phyloP scores from a whole-genome alignment of 2,888 invertebrate species.

The Dinocampus coccinellae region DNA sequence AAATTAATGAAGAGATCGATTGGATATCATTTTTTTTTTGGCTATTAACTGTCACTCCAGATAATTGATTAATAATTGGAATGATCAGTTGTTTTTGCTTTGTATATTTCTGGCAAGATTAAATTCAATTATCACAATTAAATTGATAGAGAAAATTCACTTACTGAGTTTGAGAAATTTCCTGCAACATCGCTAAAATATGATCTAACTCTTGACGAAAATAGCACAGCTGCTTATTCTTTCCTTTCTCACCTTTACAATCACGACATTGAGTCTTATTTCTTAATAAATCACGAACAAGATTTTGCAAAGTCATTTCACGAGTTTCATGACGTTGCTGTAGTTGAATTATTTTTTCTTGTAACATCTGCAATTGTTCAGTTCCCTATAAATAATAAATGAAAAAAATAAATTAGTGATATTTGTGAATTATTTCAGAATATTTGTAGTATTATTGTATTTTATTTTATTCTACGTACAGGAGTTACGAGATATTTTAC shows the following conservation, averaged over 20 bases:
- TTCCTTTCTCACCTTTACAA: constrained; percentile 59
- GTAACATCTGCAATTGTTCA: constrained; percentile 62
- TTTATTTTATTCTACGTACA: constrained; percentile 45
- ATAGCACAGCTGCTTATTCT: constrained; percentile 62
- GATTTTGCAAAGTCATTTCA: constrained; percentile 63
- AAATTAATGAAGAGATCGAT: constrained; percentile 41
- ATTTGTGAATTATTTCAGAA: background rate
- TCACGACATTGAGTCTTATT: constrained; percentile 63
- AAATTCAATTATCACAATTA: constrained; percentile 13
- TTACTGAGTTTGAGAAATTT: constrained; percentile 61
- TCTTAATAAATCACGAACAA: constrained; percentile 64
- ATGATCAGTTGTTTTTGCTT: background rate
- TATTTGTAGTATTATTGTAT: background rate
- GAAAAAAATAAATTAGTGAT: constrained; percentile 34
- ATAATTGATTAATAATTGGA: background rate
- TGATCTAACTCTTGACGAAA: constrained; percentile 65
- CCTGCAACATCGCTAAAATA: constrained; percentile 64
- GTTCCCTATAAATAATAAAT: constrained; percentile 55
- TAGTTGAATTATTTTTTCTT: constrained; percentile 63
- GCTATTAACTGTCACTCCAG: constrained; percentile 27
- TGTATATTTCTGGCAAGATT: background rate
- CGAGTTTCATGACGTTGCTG: constrained; percentile 66
- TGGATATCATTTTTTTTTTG: constrained; percentile 44
- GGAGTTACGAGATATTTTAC: constrained; percentile 64
- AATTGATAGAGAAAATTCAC: background rate